Percentiles rank a stretch among this genome's conserved stretches.
Conservation (phyloP, 2,888 invertebrate genomes). For the Subacronicta megacephala region DNA sequence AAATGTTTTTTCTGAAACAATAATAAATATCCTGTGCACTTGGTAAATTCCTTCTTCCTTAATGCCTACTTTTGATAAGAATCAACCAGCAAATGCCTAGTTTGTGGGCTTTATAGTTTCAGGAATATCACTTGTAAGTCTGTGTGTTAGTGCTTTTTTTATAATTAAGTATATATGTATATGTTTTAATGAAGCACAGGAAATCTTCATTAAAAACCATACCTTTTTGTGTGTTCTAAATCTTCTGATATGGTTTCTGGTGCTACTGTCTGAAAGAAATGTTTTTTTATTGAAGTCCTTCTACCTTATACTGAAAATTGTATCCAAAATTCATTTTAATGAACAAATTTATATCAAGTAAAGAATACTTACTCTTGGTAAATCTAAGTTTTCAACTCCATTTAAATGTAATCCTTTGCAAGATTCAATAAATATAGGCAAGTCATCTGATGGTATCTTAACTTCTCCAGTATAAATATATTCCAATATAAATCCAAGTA, state of each 20-base stretch:
- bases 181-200: neutral
- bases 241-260: neutral
- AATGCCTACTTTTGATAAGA: too few relatives aligned
- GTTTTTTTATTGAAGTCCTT: too few relatives aligned
- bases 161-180: too few relatives aligned
- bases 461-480: slow-evolving; percentile 85
- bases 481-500: slow-evolving; percentile 72
- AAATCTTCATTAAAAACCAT: slow-evolving; percentile 1
- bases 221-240: slow-evolving; percentile 14
- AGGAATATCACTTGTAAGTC: too few relatives aligned
- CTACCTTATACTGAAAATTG: too few relatives aligned
- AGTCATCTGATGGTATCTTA: slow-evolving; percentile 62
- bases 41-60: too few relatives aligned
- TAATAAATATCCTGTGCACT: too few relatives aligned
- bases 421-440: slow-evolving; percentile 70
- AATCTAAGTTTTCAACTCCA: slow-evolving; percentile 64
- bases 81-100: too few relatives aligned
- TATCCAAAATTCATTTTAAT: too few relatives aligned
- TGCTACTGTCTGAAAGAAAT: slow-evolving; percentile 32
- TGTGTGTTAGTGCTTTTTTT: neutral
- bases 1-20: too few relatives aligned
- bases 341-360: neutral
- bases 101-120: too few relatives aligned
- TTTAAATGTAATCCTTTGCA: slow-evolving; percentile 71
- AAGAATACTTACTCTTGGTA: slow-evolving; percentile 34